Conservation (phyloP, 2,797 vertebrate species). For the Helostoma temminkii region DNA sequence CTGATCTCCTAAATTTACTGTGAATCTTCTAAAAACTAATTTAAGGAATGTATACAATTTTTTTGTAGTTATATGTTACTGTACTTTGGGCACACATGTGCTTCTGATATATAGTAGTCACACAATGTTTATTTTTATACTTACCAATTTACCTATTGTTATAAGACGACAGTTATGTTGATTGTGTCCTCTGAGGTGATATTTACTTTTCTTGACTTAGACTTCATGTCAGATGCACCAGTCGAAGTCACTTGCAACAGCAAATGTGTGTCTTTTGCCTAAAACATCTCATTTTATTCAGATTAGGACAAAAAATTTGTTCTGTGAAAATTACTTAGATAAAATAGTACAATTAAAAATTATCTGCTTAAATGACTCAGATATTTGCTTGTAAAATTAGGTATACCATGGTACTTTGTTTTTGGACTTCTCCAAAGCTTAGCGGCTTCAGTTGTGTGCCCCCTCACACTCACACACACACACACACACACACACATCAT, state of each 20-base stretch:
- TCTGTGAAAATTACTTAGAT: too few relatives aligned
- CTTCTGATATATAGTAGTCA: slow-evolving; percentile 28
- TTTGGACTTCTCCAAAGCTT: slow-evolving; percentile 31
- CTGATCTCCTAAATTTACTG: slow-evolving; percentile 51
- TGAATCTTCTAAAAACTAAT: slow-evolving; percentile 51
- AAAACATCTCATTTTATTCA: background rate
- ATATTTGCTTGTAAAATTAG: too few relatives aligned
- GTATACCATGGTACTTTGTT: slow-evolving; percentile 19
- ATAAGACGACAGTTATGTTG: slow-evolving; percentile 13
- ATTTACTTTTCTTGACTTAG: slow-evolving; percentile 47
- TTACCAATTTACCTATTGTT: slow-evolving; percentile 23
- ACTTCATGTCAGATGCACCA: slow-evolving; percentile 22
- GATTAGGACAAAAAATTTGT: background rate
- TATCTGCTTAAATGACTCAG: too few relatives aligned
- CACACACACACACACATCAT: slow-evolving; percentile 55
- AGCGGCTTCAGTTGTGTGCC: slow-evolving; percentile 28
- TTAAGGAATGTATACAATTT: slow-evolving; percentile 16
- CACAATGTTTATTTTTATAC: slow-evolving; percentile 47
- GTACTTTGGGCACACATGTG: slow-evolving; percentile 6
- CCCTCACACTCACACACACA: slow-evolving; percentile 15
- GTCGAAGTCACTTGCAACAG: too few relatives aligned
- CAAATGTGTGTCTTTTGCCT: slow-evolving; percentile 5
- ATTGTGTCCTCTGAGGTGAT: slow-evolving; percentile 50
- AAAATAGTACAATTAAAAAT: too few relatives aligned
- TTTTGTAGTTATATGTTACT: slow-evolving; percentile 29